Base-by-base conservation (phyloP, 2,113 vertebrate genomes). In the Sinocyclocheilus anophthalmus region DNA sequence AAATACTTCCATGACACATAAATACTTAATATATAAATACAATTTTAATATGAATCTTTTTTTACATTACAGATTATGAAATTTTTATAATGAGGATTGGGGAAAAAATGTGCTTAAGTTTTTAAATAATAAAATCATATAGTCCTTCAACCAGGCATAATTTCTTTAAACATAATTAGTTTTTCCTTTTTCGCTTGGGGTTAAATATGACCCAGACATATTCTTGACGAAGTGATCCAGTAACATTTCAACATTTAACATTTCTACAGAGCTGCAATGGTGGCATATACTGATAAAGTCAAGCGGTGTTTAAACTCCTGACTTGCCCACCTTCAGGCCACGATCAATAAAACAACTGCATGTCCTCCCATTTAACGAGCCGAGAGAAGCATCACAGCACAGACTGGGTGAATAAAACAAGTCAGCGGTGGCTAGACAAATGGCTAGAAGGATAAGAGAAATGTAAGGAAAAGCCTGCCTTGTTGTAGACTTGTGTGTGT, bases 321-420 rank as follows among this genome's bases (percentile, higher is more conserved):
- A 50, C 16, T 53, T 63, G 78, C 53, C 42, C 80, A 53, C 10
- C 63, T 69, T 33, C 14, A 53, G 24, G 80, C 45, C 45, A 22
- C 8, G 24, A 81, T 67, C 61, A 81, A 81, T 67, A 48, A 67
- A 69, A 53, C 80, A 82, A 82, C 16, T 69, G 63, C 63, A 82
- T 69, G 24, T 82, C 16, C 16, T 50, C 63, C 42, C 37, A 37
- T 72, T 83, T 72, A 81, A 57, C 24, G 30, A 83, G 63, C 45
- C 4, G 3, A 70, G 24, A 82, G 37, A 37, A 83, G 65, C 81
- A 70, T 53, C 63, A 70, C 16, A 53, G 26, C 63, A 69, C 63
- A 83, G 48, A 72, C 10, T 83, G 81, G 33, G 26, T 42, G 20
- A 70, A 83, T 83, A 73, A 83, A 72, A 72, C 61, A 67, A 69